Conservation (phyloP, 2,888 invertebrate genomes). For the Cantharis flavilabris region DNA sequence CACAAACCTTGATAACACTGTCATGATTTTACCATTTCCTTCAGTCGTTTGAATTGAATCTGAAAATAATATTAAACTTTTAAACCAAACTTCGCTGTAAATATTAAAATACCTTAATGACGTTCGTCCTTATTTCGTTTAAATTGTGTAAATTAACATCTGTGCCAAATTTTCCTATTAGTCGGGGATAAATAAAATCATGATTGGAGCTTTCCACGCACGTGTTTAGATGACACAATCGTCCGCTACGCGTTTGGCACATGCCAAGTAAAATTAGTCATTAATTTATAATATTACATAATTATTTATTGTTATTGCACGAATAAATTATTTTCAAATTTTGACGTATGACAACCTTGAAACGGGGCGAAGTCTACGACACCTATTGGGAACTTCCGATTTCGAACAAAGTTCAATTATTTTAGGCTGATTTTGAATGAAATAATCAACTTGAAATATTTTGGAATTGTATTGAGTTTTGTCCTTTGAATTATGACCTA, state of each 20-base stretch:
- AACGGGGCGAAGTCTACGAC: neutral
- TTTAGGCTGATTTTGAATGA: neutral
- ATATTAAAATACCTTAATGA: neutral
- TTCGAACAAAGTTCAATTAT: neutral
- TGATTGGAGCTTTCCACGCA: neutral
- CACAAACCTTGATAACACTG: slow-evolving; percentile 56
- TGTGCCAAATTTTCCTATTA: slow-evolving; percentile 3
- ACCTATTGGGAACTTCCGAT: neutral
- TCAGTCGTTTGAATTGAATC: neutral
- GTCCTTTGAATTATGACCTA: no score
- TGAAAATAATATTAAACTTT: neutral
- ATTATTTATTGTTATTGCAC: neutral
- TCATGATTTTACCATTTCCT: slow-evolving; percentile 43
- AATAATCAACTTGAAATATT: no score
- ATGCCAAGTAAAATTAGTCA: neutral
- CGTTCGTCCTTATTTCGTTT: neutral
- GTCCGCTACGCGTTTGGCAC: slow-evolving; percentile 3
- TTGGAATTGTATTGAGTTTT: no score
- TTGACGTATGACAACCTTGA: neutral
- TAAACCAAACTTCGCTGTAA: neutral
- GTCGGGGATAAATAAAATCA: neutral
- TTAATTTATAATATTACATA: neutral
- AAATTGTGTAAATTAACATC: neutral
- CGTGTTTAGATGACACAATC: neutral
- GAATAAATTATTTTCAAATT: neutral